Evolutionary conservation across 2,888 invertebrate species (phyloP).

Genomic region (Eueremaeus valkanovi): DNA sequence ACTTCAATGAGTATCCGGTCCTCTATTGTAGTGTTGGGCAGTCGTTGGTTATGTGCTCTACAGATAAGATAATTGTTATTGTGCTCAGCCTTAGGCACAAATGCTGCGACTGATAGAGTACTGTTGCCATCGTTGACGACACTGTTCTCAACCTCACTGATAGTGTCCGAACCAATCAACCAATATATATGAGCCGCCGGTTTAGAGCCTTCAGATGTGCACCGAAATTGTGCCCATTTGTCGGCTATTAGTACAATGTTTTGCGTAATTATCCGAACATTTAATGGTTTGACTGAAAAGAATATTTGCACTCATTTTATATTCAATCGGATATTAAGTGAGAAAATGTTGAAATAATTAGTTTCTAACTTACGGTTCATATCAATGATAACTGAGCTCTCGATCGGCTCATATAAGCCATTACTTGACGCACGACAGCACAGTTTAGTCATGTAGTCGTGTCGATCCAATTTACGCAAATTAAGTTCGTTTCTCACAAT

Average conservation of each 20-base stretch:
- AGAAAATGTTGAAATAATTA: background rate
- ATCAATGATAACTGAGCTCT: conserved; percentile 45
- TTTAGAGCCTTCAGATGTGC: conserved; percentile 45
- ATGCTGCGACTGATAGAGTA: conserved; percentile 46
- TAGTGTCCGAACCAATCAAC: conserved; percentile 40
- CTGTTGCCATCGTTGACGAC: conserved; percentile 46
- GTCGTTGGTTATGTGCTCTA: conserved; percentile 44
- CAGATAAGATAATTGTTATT: conserved; percentile 44
- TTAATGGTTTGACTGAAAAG: conserved; percentile 43
- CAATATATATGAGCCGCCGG: conserved; percentile 45
- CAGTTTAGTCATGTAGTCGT: conserved; percentile 44
- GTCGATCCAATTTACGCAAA: conserved; percentile 43
- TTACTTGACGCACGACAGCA: conserved; percentile 47
- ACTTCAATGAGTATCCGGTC: conserved; percentile 44
- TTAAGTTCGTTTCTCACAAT: conserved; percentile 44
- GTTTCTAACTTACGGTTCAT: conserved; percentile 45
- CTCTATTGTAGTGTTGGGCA: conserved; percentile 41
- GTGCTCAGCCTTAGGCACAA: conserved; percentile 42
- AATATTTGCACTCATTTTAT: background rate
- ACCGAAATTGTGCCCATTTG: conserved; percentile 42
- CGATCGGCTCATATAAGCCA: conserved; percentile 42
- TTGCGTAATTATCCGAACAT: conserved; percentile 42
- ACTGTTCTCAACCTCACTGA: conserved; percentile 34
- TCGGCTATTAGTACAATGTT: conserved; percentile 44
- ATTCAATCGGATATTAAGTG: background rate